phyloP scores from a whole-genome alignment of 2,797 vertebrate genomes.

The Sphaeramia orbicularis region DNA sequence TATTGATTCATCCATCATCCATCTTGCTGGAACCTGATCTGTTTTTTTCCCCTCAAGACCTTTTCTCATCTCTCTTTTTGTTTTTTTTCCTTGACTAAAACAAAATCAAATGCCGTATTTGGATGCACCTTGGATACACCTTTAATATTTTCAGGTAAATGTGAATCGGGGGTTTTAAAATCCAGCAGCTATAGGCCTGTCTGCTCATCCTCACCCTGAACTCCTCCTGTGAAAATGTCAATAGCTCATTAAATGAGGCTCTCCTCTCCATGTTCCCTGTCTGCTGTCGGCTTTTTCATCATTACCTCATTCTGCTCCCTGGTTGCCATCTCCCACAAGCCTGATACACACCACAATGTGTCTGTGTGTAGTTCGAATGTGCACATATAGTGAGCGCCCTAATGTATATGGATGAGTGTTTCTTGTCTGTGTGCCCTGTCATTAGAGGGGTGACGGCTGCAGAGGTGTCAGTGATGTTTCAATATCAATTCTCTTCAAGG shows the following conservation, averaged over 20 bases:
- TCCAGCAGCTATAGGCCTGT: slow-evolving; percentile 20
- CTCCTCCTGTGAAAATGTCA: slow-evolving; percentile 66
- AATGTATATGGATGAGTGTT: background rate
- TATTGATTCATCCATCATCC: slow-evolving; percentile 30
- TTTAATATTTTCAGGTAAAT: slow-evolving; percentile 15
- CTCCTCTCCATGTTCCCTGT: slow-evolving; percentile 28
- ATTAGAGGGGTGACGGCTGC: slow-evolving; percentile 47
- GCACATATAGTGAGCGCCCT: background rate
- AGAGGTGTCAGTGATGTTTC: slow-evolving; percentile 49
- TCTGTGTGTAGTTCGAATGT: slow-evolving; percentile 18
- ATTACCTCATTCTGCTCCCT: slow-evolving; percentile 72
- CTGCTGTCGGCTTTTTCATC: slow-evolving; percentile 47
- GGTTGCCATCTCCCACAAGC: slow-evolving; percentile 51
- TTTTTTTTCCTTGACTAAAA: background rate
- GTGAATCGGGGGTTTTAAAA: slow-evolving; percentile 29
- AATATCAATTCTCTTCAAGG: slow-evolving; percentile 53
- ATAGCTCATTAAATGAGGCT: slow-evolving; percentile 71
- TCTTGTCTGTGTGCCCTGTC: slow-evolving; percentile 23
- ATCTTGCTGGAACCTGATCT: slow-evolving; percentile 29
- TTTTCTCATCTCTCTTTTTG: background rate
- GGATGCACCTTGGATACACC: slow-evolving; percentile 11
- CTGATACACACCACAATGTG: slow-evolving; percentile 28
- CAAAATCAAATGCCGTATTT: slow-evolving; percentile 3
- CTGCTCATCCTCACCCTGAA: background rate
- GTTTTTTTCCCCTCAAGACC: background rate